Evolutionary conservation across 2,113 vertebrate species (phyloP), one percentile per base, ranked within the genome.

Genomic region (Zeus faber): DNA sequence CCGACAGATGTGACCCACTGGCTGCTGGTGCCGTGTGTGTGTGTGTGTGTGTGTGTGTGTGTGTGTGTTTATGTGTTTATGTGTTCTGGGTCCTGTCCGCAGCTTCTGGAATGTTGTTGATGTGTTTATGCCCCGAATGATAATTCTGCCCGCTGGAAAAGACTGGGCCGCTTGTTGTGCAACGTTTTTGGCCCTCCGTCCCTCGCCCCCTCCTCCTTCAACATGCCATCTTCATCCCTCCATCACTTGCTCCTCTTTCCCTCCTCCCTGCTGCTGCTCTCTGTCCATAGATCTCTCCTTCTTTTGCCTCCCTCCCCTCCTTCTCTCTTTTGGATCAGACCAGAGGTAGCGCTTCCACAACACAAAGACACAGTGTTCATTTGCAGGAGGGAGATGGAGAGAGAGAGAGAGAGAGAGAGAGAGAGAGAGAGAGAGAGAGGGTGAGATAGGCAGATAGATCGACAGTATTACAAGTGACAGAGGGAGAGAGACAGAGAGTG

Each of bases 61-160:
- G n/a, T n/a, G n/a, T n/a, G n/a, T n/a, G n/a, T n/a, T n/a, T n/a
- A n/a, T n/a, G n/a, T n/a, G n/a, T n/a, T n/a, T n/a, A n/a, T 37
- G 33, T 6, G 33, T 44, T 21, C 9, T 44, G 62, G 62, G 63
- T 70, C 69, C 74, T 78, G 49, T 61, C 61, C 58, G 44, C 65
- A 68, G 43, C 61, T 43, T 63, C 64, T 80, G 77, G 80, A 72
- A 78, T 72, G 39, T 37, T 55, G 58, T 57, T 67, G 72, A 62
- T 74, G 66, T 74, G 73, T 73, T 79, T 82, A 82, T 70, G 70
- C 83, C 68, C 81, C 84, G 85, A 85, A 82, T 82, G 74, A 78
- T 84, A 81, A 84, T 81, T 74, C 74, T 69, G 74, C 77, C 75
- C 76, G 72, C 77, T 87, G 83, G 83, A 85, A n/a, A 71, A 79